Evolutionary conservation across 2,113 vertebrate species (phyloP).

Genomic region (Sminthopsis crassicaudata): DNA sequence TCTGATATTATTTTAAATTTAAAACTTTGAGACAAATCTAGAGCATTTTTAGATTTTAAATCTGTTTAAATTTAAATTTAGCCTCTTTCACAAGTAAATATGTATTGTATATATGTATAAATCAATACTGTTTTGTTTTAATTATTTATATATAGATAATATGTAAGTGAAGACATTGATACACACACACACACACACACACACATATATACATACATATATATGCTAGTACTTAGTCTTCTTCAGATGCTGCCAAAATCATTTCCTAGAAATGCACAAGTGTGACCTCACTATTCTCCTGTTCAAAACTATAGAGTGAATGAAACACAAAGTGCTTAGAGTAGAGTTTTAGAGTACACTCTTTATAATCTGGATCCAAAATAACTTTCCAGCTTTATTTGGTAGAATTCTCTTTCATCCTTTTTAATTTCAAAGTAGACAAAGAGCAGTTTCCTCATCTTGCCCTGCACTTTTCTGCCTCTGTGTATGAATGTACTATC

Average conservation of each 20-base stretch:
- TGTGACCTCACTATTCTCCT: neutral
- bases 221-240: neutral
- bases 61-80: slow-evolving; percentile 10
- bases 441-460: neutral
- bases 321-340: neutral
- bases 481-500: neutral
- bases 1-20: slow-evolving; percentile 13
- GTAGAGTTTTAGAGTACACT: neutral
- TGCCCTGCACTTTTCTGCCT: neutral
- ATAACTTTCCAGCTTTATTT: neutral
- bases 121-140: neutral
- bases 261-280: neutral
- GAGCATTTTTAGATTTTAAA: neutral
- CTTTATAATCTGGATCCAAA: neutral
- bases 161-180: neutral
- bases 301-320: neutral
- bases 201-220: no score
- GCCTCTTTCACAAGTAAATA: neutral
- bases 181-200: no score
- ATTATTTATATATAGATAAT: neutral
- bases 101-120: neutral
- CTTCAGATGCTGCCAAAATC: neutral
- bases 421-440: neutral
- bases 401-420: neutral
- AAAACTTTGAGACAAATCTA: slow-evolving; percentile 25